phyloP scores from a whole-genome alignment of 2,888 invertebrate genomes.

The Melieria crassipennis region DNA sequence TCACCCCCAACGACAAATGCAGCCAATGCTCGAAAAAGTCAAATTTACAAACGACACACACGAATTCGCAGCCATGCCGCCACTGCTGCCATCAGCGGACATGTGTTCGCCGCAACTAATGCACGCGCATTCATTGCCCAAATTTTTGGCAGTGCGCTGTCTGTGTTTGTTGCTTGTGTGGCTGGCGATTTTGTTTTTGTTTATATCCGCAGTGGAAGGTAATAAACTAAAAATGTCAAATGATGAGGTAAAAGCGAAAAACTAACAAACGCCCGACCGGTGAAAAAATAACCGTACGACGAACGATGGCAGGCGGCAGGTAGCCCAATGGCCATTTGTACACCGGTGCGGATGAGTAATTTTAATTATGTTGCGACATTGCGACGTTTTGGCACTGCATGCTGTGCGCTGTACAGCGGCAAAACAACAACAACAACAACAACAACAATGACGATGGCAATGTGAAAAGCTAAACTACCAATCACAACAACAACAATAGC shows the following conservation, averaged over 20 bases:
- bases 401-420: not conserved
- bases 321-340: not conserved
- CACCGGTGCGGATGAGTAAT: conserved; percentile 10
- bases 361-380: conserved; percentile 28
- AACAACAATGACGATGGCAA: not conserved
- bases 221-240: conserved; percentile 45
- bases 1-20: no score
- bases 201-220: conserved; percentile 45
- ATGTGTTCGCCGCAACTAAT: no score
- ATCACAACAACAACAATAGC: no score
- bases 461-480: no score
- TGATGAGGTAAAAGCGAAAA: conserved; percentile 22
- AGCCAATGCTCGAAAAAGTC: no score
- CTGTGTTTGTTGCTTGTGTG: conserved; percentile 8
- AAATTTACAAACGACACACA: no score
- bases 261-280: conserved; percentile 13
- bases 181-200: conserved; percentile 21
- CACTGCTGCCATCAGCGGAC: no score
- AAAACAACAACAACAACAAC: not conserved
- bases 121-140: no score
- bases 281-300: conserved; percentile 15
- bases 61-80: no score
- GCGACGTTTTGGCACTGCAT: conserved; percentile 11
- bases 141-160: conserved; percentile 15
- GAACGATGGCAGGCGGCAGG: not conserved